These are phyloP conservation scores for Castor canadensis DNA, from an alignment of 2,113 vertebrate genomes.

Conservation along the genomic window DNA sequence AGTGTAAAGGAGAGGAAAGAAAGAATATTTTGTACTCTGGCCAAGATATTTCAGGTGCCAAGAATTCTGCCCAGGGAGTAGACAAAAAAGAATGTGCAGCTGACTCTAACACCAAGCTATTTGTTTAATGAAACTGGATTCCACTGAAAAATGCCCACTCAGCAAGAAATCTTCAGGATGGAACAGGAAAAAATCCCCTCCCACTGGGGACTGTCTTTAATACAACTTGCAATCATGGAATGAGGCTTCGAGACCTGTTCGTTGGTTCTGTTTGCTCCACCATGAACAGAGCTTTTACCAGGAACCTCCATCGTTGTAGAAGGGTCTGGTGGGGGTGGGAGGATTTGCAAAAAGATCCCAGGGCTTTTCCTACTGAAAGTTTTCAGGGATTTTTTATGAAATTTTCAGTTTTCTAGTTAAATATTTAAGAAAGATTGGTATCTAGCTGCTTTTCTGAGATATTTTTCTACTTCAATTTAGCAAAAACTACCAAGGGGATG, in stretches of 20 bases:
- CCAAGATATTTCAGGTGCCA: not conserved
- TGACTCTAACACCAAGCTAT: not conserved
- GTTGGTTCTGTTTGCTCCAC: not conserved
- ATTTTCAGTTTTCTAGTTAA: not conserved
- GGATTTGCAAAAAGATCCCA: not conserved
- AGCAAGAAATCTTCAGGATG: not conserved
- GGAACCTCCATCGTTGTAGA: not conserved
- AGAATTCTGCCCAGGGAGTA: constrained; percentile 15
- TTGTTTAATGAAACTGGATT: not conserved
- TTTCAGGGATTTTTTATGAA: not conserved
- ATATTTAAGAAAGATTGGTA: not conserved
- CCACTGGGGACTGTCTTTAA: not conserved
- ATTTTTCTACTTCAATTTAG: not conserved
- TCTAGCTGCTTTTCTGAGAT: not conserved
- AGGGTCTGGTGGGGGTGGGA: accelerated
- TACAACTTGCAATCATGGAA: not conserved
- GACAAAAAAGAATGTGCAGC: not conserved
- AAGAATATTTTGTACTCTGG: not conserved
- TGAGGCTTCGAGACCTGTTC: not conserved
- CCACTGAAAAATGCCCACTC: not conserved
- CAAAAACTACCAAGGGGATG: not conserved
- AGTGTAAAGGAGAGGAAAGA: not conserved
- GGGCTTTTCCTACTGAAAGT: not conserved
- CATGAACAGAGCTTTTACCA: not conserved
- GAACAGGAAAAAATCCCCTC: not conserved